A percentile compares a stretch with the other conserved stretches of the same genome.
phyloP scores from a whole-genome alignment of 2,797 vertebrate species.

The Pangasius larnaudii region DNA sequence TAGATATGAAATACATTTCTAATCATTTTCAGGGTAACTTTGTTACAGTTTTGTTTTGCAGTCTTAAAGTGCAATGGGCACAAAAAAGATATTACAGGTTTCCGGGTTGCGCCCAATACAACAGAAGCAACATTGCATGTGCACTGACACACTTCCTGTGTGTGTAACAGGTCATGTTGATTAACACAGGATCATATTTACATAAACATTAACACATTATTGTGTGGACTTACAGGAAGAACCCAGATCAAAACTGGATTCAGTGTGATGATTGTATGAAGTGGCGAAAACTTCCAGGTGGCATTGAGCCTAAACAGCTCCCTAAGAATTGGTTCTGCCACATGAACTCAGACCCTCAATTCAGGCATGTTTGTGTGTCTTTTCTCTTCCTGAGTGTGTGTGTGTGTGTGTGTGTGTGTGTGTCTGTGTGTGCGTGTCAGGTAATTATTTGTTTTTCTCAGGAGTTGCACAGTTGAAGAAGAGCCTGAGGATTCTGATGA shows the following conservation, averaged over 20 bases:
- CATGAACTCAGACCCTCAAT: constrained; percentile 90
- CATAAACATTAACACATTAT: no score
- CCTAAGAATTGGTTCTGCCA: constrained; percentile 90
- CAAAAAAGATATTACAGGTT: no score
- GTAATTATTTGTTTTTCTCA: constrained; percentile 59
- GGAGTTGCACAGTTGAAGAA: constrained; percentile 82
- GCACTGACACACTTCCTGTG: no score
- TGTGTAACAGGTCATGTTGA: no score
- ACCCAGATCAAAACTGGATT: constrained; percentile 92
- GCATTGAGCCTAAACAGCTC: constrained; percentile 76
- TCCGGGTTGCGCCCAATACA: no score
- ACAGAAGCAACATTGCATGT: no score
- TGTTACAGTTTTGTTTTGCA: no score
- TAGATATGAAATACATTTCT: no score
- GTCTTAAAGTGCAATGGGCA: no score
- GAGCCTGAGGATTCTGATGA: constrained; percentile 83
- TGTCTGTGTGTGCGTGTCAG: background rate
- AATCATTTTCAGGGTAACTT: no score
- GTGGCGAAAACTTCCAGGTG: constrained; percentile 94
- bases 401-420: background rate
- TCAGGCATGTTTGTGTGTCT: constrained; percentile 76
- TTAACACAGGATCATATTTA: no score
- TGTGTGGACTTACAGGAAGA: constrained; percentile 74
- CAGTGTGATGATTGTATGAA: constrained; percentile 85
- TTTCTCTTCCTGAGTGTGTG: background rate